These are phyloP conservation scores for Colossoma macropomum DNA, from an alignment of 2,113 vertebrate species.

Conservation along the genomic window DNA sequence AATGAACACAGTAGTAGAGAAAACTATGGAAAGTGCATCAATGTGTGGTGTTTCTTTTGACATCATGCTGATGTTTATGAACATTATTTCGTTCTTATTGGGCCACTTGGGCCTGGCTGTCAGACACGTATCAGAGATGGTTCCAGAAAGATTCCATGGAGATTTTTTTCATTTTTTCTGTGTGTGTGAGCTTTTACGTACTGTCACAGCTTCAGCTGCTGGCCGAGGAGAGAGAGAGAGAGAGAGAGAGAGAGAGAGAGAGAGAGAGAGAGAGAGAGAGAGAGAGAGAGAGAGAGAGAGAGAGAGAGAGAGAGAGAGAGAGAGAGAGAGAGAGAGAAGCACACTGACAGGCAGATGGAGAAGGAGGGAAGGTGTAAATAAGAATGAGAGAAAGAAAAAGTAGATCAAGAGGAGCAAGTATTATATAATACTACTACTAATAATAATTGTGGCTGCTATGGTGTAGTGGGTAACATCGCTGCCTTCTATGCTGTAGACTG, in stretches of 20 bases:
- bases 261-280: not conserved
- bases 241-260: not conserved
- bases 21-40: not conserved
- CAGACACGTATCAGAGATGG: not conserved
- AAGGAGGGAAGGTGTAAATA: not conserved
- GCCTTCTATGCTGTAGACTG: too few species aligned
- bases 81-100: not conserved
- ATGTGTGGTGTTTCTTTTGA: not conserved
- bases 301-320: not conserved
- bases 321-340: not conserved
- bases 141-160: not conserved
- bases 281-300: slow-evolving; percentile 7
- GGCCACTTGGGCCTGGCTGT: not conserved
- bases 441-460: not conserved
- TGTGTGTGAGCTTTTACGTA: not conserved
- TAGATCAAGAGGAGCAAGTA: not conserved
- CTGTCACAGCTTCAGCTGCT: not conserved
- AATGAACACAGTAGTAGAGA: not conserved
- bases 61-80: not conserved
- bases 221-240: not conserved
- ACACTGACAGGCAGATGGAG: slow-evolving; percentile 4
- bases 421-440: slow-evolving; percentile 1
- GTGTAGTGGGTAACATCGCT: too few species aligned
- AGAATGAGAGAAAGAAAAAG: not conserved
- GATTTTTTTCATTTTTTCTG: slow-evolving; percentile 3